phyloP scores from a whole-genome alignment of 2,797 vertebrate species.

The Acanthurus leucopareius region DNA sequence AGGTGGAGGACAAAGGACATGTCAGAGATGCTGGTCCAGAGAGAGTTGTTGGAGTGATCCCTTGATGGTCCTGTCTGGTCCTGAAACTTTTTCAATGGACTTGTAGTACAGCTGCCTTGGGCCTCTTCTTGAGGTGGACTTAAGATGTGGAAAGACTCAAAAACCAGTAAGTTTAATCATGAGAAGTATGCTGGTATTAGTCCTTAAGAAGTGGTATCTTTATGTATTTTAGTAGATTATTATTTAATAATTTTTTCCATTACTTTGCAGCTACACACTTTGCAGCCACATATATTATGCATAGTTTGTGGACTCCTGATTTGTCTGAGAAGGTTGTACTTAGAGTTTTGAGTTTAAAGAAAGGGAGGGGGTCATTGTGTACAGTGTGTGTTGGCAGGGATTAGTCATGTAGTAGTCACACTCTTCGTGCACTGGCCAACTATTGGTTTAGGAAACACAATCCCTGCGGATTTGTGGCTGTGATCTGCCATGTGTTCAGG shows the following conservation, averaged over 20 bases:
- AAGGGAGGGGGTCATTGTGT: slow-evolving; percentile 32
- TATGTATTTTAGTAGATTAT: slow-evolving; percentile 18
- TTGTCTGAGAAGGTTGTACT: slow-evolving; percentile 6
- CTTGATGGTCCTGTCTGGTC: slow-evolving; percentile 32
- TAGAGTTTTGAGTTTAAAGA: slow-evolving; percentile 19
- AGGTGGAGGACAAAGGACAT: slow-evolving; percentile 69
- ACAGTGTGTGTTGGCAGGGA: slow-evolving; percentile 56
- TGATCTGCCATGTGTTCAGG: slow-evolving; percentile 78
- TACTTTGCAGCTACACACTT: slow-evolving; percentile 4
- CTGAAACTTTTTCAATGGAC: slow-evolving; percentile 45
- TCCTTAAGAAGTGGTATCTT: neutral
- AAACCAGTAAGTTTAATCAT: slow-evolving; percentile 73
- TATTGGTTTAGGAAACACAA: slow-evolving; percentile 72
- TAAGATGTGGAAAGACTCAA: slow-evolving; percentile 66
- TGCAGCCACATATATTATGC: neutral
- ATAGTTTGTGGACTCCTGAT: neutral
- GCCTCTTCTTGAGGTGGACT: slow-evolving; percentile 51
- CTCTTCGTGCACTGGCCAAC: slow-evolving; percentile 54
- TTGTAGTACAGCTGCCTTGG: slow-evolving; percentile 48
- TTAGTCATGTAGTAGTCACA: slow-evolving; percentile 71
- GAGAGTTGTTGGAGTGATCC: slow-evolving; percentile 64
- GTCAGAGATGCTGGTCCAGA: slow-evolving; percentile 71
- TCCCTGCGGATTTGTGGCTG: slow-evolving; percentile 75
- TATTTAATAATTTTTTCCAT: neutral
- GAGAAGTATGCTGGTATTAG: slow-evolving; percentile 22